Base-by-base conservation (phyloP, 2,113 vertebrate genomes). In the Mellivora capensis region DNA sequence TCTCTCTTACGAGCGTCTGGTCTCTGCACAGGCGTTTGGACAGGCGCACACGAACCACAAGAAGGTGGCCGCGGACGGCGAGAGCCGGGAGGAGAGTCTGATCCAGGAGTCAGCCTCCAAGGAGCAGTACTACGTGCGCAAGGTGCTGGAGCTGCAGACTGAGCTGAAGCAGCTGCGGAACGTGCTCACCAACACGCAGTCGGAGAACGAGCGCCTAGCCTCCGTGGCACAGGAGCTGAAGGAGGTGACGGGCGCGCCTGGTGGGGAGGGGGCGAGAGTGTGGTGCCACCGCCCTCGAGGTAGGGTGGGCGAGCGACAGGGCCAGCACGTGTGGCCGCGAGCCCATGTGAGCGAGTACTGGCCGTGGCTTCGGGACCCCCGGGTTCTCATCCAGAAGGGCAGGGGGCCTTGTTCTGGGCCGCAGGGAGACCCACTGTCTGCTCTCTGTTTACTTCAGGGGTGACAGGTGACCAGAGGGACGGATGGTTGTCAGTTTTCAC, bases 91-190 rank as follows among this genome's bases (percentile, higher is more conserved):
- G 93, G 99, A 99, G 98, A 99, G 99, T 9, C 98, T 99, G 96
- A 99, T 99, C 95, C 98, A 99, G 98, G 99, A 99, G 98, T 99
- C 99, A 0, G 99, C 99, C 93, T 99, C 99, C 96, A 99, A 99
- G 98, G 99, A 99, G 98, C 99, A 99, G 59, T 99, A 99, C 91
- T 99, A 99, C 37, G 99, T 99, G 98, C 99, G 99, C 98, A 99
- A 99, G 96, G 99, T 99, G 91, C 99, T 99, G 67, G 99, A 99
- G 96, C 96, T 99, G 95, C 99, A 99, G 98, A 99, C 99, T 2
- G 99, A 99, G 80, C 98, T 99, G 49, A 99, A 99, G 94, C 99
- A 99, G 98, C 97, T 99, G 96, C 99, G 99, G 97, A 99, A 99
- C 0, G 98, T 99, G 15, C 99, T 99, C 34, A 97, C 99, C 98